Conservation (phyloP, 2,888 invertebrate species). For the Erebia palarica region DNA sequence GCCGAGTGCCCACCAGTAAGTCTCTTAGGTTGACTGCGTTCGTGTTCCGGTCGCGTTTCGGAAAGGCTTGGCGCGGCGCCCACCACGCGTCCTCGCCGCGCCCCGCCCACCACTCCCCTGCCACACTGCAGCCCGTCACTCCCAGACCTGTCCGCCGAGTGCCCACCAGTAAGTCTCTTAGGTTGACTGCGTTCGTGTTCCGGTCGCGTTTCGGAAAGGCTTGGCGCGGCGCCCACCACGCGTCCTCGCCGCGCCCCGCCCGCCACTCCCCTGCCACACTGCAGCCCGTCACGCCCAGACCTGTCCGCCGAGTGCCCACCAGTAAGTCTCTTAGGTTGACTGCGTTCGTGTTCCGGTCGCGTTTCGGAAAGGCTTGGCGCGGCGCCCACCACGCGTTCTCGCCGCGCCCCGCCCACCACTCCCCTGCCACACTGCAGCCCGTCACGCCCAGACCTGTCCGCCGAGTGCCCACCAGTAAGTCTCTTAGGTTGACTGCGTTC, state of each 20-base stretch:
- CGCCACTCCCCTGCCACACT: slow-evolving; percentile 40
- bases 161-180: slow-evolving; percentile 50
- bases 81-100: slow-evolving; percentile 43
- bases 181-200: slow-evolving; percentile 78
- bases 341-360: slow-evolving; percentile 88
- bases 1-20: slow-evolving; percentile 53
- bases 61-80: slow-evolving; percentile 49
- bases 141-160: slow-evolving; percentile 37
- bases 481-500: too few relatives aligned
- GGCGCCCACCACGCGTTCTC: slow-evolving; percentile 44
- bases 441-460: slow-evolving; percentile 27
- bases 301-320: slow-evolving; percentile 45
- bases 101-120: slow-evolving; percentile 41
- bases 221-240: slow-evolving; percentile 48
- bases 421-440: slow-evolving; percentile 39
- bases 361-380: slow-evolving; percentile 63
- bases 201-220: slow-evolving; percentile 83
- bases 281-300: slow-evolving; percentile 30
- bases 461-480: slow-evolving; percentile 52
- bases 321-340: slow-evolving; percentile 44
- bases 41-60: slow-evolving; percentile 89
- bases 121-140: slow-evolving; percentile 35
- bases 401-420: slow-evolving; percentile 41
- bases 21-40: too few relatives aligned
- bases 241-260: slow-evolving; percentile 40